Percentiles rank a stretch among this genome's conserved stretches.
Conservation (phyloP, 2,888 invertebrate species). For the Macaria liturata region DNA sequence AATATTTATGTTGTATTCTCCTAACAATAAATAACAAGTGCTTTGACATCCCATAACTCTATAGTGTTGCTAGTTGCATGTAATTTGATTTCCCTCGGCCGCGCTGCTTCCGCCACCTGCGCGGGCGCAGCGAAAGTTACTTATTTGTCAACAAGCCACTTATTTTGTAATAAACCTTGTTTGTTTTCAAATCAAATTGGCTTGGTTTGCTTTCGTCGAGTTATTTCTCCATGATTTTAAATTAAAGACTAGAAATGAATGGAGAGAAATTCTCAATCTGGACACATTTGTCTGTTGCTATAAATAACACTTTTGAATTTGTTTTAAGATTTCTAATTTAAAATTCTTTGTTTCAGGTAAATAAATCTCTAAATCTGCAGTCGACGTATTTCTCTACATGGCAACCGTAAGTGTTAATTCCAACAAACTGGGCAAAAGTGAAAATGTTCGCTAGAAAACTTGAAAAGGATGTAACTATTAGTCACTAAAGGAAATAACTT, state of each 20-base stretch:
- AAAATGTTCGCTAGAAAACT: constrained; percentile 13
- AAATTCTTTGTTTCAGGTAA: neutral
- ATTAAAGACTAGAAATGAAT: too few relatives aligned
- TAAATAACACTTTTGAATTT: too few relatives aligned
- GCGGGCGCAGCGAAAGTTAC: constrained; percentile 66
- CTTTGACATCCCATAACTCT: constrained; percentile 24
- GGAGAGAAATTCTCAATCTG: too few relatives aligned
- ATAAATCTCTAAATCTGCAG: too few relatives aligned
- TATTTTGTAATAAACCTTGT: constrained; percentile 34
- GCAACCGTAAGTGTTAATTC: neutral
- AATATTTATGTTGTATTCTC: too few relatives aligned
- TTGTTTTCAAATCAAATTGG: constrained; percentile 23
- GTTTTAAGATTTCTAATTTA: too few relatives aligned
- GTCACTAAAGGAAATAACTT: constrained; percentile 23
- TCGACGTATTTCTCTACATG: too few relatives aligned
- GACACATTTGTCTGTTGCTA: too few relatives aligned
- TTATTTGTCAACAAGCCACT: constrained; percentile 65
- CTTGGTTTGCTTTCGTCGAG: constrained; percentile 4
- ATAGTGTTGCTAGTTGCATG: constrained; percentile 37
- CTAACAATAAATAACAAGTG: too few relatives aligned
- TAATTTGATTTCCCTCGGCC: constrained; percentile 50
- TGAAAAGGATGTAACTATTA: neutral
- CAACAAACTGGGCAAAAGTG: constrained; percentile 19
- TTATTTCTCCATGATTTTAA: neutral
- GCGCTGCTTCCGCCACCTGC: constrained; percentile 59